Evolutionary conservation across 1,140 invertebrate genomes (phyloP).

Genomic region (Zaprionus camerounensis): DNA sequence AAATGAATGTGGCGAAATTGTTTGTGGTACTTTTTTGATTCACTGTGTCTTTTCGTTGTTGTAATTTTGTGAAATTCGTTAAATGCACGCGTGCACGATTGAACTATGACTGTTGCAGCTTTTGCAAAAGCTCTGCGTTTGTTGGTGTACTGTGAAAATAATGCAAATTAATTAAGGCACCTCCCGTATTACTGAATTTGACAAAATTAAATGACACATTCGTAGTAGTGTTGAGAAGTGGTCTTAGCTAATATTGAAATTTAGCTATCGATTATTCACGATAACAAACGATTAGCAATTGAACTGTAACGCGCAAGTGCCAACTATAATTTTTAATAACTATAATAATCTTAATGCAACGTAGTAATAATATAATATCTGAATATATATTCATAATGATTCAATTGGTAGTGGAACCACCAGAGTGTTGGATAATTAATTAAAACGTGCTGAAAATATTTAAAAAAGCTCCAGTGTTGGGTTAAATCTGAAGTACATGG

Average conservation of each 20-base stretch:
- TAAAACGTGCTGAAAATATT: neutral
- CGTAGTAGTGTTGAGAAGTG: conserved; percentile 23
- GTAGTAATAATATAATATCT: neutral
- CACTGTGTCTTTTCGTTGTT: neutral
- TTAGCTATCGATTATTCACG: neutral
- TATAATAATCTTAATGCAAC: neutral
- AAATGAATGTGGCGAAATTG: conserved; percentile 40
- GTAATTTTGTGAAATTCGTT: conserved; percentile 4
- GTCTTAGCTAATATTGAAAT: neutral
- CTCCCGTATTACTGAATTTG: conserved; percentile 38
- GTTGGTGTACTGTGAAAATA: conserved; percentile 41
- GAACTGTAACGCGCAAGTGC: neutral
- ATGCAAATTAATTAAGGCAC: conserved; percentile 55
- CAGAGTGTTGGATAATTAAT: too few relatives aligned
- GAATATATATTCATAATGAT: neutral
- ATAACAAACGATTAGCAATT: neutral
- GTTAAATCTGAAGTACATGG: neutral
- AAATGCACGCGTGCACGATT: conserved; percentile 27
- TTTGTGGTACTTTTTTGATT: conserved; percentile 13
- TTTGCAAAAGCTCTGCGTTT: conserved; percentile 41
- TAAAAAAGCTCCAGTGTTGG: neutral
- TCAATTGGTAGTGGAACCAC: neutral
- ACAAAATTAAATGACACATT: conserved; percentile 57
- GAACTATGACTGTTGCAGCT: conserved; percentile 37
- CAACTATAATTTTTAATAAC: neutral